Evolutionary conservation across 2,888 invertebrate genomes (phyloP), one percentile per base, ranked within the genome.

Genomic region (Amphipoea lucens): DNA sequence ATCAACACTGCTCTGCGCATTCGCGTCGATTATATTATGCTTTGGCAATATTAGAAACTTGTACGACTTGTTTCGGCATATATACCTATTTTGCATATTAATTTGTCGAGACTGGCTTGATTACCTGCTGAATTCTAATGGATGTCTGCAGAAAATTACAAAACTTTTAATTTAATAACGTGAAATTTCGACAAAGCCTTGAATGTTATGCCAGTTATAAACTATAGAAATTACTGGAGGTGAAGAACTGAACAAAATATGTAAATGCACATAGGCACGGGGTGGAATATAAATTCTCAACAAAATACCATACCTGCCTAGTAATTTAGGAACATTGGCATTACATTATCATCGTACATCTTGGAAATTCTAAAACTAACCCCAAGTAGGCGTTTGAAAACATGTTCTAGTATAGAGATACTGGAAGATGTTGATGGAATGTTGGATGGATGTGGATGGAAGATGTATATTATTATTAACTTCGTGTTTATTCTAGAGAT

Each of bases 1-100:
- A 90, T 90, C 89, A 91, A 92, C 90, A 90, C 78, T 76, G 79
- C 76, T 82, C 70, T 75, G 63, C 74, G 75, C 78, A 85, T 88
- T 88, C 76, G 82, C 77, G 83, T 82, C 83, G 85, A 85, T 87
- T 89, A 85, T 84, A 85, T 87, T 89, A 85, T 84, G 81, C 85
- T 85, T 87, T 82, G 67, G 83, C 74, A 86, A 83, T 85, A 83
- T 84, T 86, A 82, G 86, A 84, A 86, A 89, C 85, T 79, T 79
- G 83, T 72, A 72, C 17, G 60, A 82, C 83, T 76, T 74, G 82
- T 90, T 89, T 87, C 14, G 78, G 77, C 60, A 60, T 78, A 48
- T 48, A 73, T 40, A 40, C 0, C 36, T 79, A 79, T 76, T 88
- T 86, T 89, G 78, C 84, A 88, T 88, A 84, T 80, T 73, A 81